These are phyloP conservation scores for Python bivittatus DNA, from an alignment of 2,113 vertebrate species.

Conservation along the genomic window DNA sequence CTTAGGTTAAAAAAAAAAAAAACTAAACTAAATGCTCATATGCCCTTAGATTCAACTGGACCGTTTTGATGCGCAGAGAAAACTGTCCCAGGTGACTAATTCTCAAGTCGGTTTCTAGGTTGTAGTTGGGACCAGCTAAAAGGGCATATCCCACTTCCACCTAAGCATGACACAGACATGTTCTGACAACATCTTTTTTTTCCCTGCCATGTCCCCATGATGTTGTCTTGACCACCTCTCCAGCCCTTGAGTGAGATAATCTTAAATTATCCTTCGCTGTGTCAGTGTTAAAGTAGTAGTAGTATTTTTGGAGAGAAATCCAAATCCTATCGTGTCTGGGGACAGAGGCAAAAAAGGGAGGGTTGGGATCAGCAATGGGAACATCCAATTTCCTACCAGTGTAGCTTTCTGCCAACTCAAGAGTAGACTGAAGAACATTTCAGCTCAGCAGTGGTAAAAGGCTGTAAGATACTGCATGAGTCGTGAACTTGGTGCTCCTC, in stretches of 20 bases:
- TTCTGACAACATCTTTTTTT: too few relatives aligned
- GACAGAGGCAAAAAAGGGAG: background rate
- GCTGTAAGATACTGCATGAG: background rate
- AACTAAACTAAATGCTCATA: background rate
- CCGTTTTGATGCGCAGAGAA: background rate
- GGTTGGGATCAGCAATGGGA: background rate
- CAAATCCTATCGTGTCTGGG: background rate
- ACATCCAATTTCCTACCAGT: background rate
- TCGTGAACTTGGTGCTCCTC: background rate
- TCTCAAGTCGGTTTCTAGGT: background rate
- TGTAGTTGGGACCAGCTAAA: background rate
- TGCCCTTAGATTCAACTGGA: background rate
- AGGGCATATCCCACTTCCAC: background rate
- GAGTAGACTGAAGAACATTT: background rate
- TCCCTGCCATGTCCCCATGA: background rate
- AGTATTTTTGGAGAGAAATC: background rate
- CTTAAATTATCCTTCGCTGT: background rate
- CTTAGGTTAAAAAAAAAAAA: background rate
- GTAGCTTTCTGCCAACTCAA: background rate
- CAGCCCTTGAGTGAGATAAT: background rate
- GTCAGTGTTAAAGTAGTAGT: background rate
- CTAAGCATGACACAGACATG: background rate
- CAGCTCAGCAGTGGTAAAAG: background rate
- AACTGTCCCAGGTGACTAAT: background rate
- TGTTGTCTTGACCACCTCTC: background rate